These are phyloP conservation scores for Armadillidium nasatum DNA, from an alignment of 1,140 invertebrate genomes.

Conservation along the genomic window DNA sequence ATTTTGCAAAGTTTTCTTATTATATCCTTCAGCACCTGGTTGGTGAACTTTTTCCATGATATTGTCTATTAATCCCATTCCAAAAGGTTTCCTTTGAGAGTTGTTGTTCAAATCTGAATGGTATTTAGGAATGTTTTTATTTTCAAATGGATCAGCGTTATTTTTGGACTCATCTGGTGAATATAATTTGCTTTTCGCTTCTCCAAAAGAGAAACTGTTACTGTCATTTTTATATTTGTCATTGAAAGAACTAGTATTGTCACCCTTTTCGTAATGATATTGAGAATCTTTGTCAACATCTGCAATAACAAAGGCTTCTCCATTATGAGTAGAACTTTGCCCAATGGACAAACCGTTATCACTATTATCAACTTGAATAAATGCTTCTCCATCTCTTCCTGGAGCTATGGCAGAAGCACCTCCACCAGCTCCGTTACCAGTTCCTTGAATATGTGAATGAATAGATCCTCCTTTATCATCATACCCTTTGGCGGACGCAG, in stretches of 20 bases:
- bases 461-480: not conserved
- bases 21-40: not conserved
- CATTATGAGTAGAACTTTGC: not conserved
- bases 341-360: not conserved
- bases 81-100: not conserved
- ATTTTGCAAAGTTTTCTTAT: too few relatives aligned
- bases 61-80: not conserved
- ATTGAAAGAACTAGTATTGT: not conserved
- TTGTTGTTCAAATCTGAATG: too few relatives aligned
- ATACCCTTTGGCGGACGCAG: not conserved
- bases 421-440: not conserved
- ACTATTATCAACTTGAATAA: not conserved
- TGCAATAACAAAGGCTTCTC: not conserved
- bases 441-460: not conserved
- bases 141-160: too few relatives aligned
- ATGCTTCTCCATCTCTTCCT: not conserved
- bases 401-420: not conserved
- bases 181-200: not conserved
- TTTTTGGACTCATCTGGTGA: too few relatives aligned
- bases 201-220: not conserved
- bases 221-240: not conserved
- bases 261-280: not conserved
- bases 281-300: not conserved
- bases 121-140: too few relatives aligned
- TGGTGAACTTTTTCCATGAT: conserved; percentile 1